Conservation (phyloP, 37 sponge, comb jelly and placozoan species). For the Oscarella lobularis region DNA sequence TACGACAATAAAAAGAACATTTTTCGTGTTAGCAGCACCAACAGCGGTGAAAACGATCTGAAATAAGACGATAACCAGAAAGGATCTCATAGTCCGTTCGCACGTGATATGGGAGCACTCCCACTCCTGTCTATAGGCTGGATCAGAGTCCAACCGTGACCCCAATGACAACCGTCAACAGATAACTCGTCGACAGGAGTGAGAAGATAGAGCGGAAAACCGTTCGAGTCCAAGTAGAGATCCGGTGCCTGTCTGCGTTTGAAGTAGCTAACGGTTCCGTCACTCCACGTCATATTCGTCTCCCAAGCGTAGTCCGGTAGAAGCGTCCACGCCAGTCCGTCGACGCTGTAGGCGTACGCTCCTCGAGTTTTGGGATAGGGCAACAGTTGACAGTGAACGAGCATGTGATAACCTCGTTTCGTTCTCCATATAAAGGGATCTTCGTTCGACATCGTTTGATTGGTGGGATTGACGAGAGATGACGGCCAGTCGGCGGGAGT, state of each 20-base stretch:
- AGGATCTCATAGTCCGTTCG: too few relatives aligned
- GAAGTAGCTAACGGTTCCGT: constrained; percentile 15
- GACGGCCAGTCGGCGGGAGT: neutral
- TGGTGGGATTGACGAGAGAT: neutral
- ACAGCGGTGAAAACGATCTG: too few relatives aligned
- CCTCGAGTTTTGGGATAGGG: constrained; percentile 4
- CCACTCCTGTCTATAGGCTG: too few relatives aligned
- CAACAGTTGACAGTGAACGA: constrained; percentile 9
- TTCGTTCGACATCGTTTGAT: constrained; percentile 10
- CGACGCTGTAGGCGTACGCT: constrained; percentile 11
- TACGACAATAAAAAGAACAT: too few relatives aligned
- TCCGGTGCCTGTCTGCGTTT: constrained; percentile 15
- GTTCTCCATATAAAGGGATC: constrained; percentile 24
- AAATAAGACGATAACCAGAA: too few relatives aligned
- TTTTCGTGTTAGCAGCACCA: too few relatives aligned
- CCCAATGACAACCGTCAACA: constrained; percentile 15
- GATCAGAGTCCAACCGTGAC: constrained; percentile 16
- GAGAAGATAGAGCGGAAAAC: constrained; percentile 16
- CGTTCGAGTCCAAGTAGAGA: constrained; percentile 8
- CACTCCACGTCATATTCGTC: constrained; percentile 15
- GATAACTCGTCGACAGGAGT: constrained; percentile 15
- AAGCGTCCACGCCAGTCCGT: constrained; percentile 13
- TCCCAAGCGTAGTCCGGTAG: constrained; percentile 16
- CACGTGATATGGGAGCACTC: too few relatives aligned
- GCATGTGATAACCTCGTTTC: constrained; percentile 17